These are phyloP conservation scores for Platichthys stellatus DNA, from an alignment of 2,113 vertebrate species.

Conservation along the genomic window DNA sequence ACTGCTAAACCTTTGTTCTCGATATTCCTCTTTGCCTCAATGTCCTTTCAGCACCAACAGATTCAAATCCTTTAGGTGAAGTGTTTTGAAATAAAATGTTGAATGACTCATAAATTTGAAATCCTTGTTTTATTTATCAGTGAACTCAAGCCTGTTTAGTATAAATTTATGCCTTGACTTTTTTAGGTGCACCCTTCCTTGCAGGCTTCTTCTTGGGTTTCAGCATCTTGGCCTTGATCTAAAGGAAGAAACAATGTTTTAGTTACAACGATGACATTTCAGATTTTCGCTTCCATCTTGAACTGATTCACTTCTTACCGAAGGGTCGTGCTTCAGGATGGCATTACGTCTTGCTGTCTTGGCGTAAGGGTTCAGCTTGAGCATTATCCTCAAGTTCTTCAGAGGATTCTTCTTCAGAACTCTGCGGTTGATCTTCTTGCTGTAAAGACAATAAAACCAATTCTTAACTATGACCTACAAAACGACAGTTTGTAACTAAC, in stretches of 20 bases:
- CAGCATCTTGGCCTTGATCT: constrained; percentile 85
- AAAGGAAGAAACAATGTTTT: background rate
- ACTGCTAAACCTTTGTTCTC: constrained; percentile 66
- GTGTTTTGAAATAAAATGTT: constrained; percentile 44
- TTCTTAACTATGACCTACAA: background rate
- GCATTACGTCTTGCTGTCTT: constrained; percentile 93
- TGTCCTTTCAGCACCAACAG: constrained; percentile 4
- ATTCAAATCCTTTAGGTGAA: background rate
- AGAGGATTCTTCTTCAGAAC: constrained; percentile 99
- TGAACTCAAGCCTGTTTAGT: constrained; percentile 66
- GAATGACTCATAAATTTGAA: constrained; percentile 56
- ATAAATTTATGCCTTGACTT: constrained; percentile 70
- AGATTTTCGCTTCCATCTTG: accelerated
- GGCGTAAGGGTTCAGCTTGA: constrained; percentile 96
- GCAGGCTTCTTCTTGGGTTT: constrained; percentile 80
- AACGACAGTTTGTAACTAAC: background rate
- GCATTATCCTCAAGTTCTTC: constrained; percentile 96
- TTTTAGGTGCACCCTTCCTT: constrained; percentile 65
- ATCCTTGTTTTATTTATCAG: constrained; percentile 66
- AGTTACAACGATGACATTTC: background rate
- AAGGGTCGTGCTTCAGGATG: constrained; percentile 89
- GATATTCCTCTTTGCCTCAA: constrained; percentile 26
- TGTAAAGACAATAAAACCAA: constrained; percentile 56
- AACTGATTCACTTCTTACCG: constrained; percentile 77
- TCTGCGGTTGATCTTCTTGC: constrained; percentile 92